Base-by-base conservation (phyloP, 2,113 vertebrate genomes). In the Circaetus cinerascens region DNA sequence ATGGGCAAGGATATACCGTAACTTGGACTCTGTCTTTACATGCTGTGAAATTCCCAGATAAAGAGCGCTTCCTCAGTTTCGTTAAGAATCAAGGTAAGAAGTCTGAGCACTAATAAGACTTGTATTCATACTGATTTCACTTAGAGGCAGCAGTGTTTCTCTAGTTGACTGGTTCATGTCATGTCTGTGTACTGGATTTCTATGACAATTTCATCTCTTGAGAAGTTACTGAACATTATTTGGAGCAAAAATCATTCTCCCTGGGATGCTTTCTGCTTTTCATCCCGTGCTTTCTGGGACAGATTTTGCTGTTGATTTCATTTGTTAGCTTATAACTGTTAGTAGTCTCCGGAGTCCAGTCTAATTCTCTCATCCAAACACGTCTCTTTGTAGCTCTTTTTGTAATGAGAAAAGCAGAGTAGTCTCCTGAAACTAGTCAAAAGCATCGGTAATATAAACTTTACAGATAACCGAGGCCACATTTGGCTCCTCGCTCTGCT, bases 251-350 rank as follows among this genome's bases (percentile, higher is more conserved):
- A n/a, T 73, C 55, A 34, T 60, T 78, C 64, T 94, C 46, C 15
- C 51, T 67, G 51, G 23, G 23, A 43, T 94, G n/a, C 38, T 94
- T 91, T 84, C 56, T 95, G 82, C 45, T 80, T 86, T 95, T 86
- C 53, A 69, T 79, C 50, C 55, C 18, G 0, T 80, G 45, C 38
- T 91, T 88, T 77, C 46, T 87, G 83, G 64, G 75, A 11, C 76
- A 75, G 60, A 71, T 89, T 74, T 91, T 90, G 68, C 67, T 94
- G 88, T 63, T 92, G 89, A 74, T 91, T 95, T 93, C 14, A 83
- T 83, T 89, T 89, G 84, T 89, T 93, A 81, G 21, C 26, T 87
- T 86, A 1, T 62, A 91, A 74, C 18, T 89, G 22, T 90, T 80
- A 87, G 55, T 34, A 59, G 32, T 84, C 87, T 89, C 80, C 10